phyloP scores from a whole-genome alignment of 1,140 invertebrate species.

The Pteromalus puparum region DNA sequence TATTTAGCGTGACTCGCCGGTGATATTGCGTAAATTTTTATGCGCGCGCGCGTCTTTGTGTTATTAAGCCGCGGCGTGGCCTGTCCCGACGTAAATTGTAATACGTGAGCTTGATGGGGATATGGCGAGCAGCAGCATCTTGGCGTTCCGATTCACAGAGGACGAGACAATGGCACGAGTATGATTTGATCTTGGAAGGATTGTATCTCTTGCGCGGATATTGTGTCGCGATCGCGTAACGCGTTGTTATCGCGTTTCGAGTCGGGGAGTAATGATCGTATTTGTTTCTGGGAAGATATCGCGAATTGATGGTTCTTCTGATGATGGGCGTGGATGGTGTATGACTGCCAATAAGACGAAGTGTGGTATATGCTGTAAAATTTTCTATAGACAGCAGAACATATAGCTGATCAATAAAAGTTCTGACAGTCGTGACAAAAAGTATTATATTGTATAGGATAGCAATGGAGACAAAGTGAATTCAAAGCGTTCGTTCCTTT shows the following conservation, averaged over 20 bases:
- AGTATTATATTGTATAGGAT: neutral
- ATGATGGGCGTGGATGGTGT: neutral
- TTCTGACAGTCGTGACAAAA: neutral
- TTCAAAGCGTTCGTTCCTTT: neutral
- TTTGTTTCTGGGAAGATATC: neutral
- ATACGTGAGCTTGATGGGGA: slow-evolving; percentile 5
- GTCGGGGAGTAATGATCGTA: neutral
- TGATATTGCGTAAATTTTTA: slow-evolving; percentile 24
- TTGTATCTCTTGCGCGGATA: neutral
- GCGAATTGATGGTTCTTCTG: neutral
- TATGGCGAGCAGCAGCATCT: neutral
- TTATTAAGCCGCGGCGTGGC: neutral
- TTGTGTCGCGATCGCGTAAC: neutral
- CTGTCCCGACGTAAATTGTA: neutral
- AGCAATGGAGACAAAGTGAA: neutral
- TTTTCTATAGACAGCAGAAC: too few relatives aligned
- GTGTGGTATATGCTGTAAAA: too few relatives aligned
- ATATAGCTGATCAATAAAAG: too few relatives aligned
- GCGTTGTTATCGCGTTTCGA: neutral
- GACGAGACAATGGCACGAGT: slow-evolving; percentile 8
- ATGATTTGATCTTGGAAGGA: slow-evolving; percentile 26
- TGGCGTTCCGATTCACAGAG: slow-evolving; percentile 30
- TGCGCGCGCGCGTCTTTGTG: neutral
- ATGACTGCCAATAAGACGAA: too few relatives aligned
- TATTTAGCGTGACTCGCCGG: neutral